Evolutionary conservation across 1,140 invertebrate species (phyloP).

Genomic region (Pachypeltis micranthus): DNA sequence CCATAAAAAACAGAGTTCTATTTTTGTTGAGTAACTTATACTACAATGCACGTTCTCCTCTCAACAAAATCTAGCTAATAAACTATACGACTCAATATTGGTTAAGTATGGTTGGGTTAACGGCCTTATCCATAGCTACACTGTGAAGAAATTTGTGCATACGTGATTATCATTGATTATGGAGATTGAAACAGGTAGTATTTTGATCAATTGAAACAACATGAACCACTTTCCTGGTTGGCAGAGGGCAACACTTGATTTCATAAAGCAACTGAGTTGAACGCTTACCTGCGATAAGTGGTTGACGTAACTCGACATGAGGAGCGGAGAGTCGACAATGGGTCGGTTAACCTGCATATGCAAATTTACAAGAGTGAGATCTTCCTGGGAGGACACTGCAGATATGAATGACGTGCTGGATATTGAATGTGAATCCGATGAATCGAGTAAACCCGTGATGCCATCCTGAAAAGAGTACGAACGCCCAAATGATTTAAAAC

Average conservation of each 20-base stretch:
- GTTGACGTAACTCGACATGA: conserved; percentile 89
- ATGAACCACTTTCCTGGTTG: too few species aligned
- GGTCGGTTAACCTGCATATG: conserved; percentile 92
- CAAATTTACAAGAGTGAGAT: conserved; percentile 82
- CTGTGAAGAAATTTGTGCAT: too few species aligned
- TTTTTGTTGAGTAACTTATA: not conserved
- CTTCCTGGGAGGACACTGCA: conserved; percentile 74
- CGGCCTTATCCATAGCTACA: too few species aligned
- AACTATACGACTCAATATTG: too few species aligned
- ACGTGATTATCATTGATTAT: too few species aligned
- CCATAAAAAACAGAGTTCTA: not conserved
- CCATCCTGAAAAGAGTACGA: conserved; percentile 22
- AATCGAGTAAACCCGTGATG: conserved; percentile 33
- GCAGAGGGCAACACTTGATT: too few species aligned
- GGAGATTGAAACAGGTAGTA: too few species aligned
- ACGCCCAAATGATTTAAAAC: not conserved
- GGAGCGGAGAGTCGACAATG: conserved; percentile 79
- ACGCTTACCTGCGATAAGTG: conserved; percentile 69
- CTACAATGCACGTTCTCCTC: too few species aligned
- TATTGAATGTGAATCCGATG: conserved; percentile 55
- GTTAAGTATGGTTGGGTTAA: too few species aligned
- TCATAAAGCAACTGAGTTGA: too few species aligned
- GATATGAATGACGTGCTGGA: conserved; percentile 57
- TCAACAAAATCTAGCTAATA: too few species aligned
- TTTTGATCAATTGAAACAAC: too few species aligned